phyloP scores from a whole-genome alignment of 1,140 invertebrate species.

The Caenorhabditis tropicalis region DNA sequence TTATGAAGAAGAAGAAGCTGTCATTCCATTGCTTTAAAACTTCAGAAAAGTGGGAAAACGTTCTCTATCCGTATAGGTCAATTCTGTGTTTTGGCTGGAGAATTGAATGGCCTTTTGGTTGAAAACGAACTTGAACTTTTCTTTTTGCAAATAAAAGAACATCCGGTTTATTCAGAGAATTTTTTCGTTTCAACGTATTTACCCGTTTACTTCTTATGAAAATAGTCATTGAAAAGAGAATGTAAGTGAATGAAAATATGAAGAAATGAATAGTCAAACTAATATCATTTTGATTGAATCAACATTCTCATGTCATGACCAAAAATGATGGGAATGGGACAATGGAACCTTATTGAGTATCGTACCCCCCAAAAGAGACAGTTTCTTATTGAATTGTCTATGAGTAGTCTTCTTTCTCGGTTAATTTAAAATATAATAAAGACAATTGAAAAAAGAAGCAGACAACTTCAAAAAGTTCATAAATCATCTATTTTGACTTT shows the following conservation, averaged over 20 bases:
- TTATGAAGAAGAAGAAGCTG: too few species aligned
- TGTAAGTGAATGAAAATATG: not conserved
- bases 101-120: not conserved
- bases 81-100: not conserved
- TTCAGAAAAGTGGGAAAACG: too few species aligned
- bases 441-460: not conserved
- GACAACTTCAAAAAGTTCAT: not conserved
- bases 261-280: too few species aligned
- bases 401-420: too few species aligned
- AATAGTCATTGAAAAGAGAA: not conserved
- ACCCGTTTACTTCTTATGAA: not conserved
- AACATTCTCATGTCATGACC: not conserved
- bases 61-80: not conserved
- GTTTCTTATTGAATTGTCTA: too few species aligned
- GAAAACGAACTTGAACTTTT: not conserved
- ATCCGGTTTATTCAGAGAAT: slow-evolving; percentile 12
- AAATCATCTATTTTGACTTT: not conserved
- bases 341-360: too few species aligned
- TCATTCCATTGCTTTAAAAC: too few species aligned
- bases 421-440: not conserved
- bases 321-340: too few species aligned
- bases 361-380: not conserved
- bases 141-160: slow-evolving; percentile 13
- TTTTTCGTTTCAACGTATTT: not conserved
- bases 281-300: not conserved